Evolutionary conservation across 2,888 invertebrate species (phyloP).

Genomic region (Luffia ferchaultella): DNA sequence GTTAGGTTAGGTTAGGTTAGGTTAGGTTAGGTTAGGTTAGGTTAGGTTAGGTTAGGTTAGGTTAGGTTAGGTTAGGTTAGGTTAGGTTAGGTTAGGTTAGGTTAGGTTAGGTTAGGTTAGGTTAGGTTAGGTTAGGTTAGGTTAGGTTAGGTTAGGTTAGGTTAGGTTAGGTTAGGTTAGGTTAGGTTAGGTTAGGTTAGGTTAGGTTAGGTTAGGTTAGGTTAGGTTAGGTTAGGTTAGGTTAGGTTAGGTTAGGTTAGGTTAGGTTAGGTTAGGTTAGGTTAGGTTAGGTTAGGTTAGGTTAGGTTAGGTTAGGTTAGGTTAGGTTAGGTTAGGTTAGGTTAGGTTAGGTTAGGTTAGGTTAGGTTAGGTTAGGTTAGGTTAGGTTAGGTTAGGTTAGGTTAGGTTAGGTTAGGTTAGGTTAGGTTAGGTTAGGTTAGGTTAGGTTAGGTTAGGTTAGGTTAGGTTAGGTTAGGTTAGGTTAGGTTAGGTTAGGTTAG

Average conservation of each 20-base stretch:
- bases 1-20: too few species aligned
- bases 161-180: too few species aligned
- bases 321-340: constrained; percentile 15
- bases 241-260: constrained; percentile 7
- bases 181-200: too few species aligned
- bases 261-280: constrained; percentile 9
- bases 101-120: too few species aligned
- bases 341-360: constrained; percentile 14
- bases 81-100: too few species aligned
- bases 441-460: constrained; percentile 14
- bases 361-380: constrained; percentile 15
- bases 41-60: too few species aligned
- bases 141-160: too few species aligned
- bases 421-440: constrained; percentile 14
- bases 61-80: too few species aligned
- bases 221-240: constrained; percentile 6
- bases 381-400: constrained; percentile 14
- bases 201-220: too few species aligned
- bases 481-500: constrained; percentile 12
- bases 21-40: too few species aligned
- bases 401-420: constrained; percentile 14
- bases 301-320: constrained; percentile 13
- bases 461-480: constrained; percentile 14
- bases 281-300: constrained; percentile 11
- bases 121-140: too few species aligned